Base-by-base conservation (phyloP, 2,113 vertebrate genomes). In the Odobenus rosmarus region DNA sequence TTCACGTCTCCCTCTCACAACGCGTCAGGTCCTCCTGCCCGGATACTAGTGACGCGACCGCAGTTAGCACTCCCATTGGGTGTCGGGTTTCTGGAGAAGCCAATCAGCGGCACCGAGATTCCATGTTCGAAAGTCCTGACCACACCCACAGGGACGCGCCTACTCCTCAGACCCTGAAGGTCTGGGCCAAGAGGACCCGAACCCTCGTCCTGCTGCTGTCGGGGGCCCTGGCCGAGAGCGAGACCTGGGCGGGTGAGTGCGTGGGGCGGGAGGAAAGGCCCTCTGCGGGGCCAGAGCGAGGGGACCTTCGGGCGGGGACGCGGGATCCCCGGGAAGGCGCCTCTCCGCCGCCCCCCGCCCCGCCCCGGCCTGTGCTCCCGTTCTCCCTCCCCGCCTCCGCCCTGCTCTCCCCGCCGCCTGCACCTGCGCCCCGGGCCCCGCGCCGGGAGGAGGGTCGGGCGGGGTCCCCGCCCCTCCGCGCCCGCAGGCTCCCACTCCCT, bases 401-500 rank as follows among this genome's bases (percentile, higher is more conserved):
- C 57, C 51, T 19, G 28, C 1, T 0, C 55, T 16, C 26, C 51
- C 81, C 3, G 28, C 46, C 28, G 39, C 9, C 76, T 33, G 28
- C 49, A 18, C 92, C 96, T 95, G 79, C 5, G 31, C 8, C 18
- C 31, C 14, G 23, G 15, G 33, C 4, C 61, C 23, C 1, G 36
- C 42, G 62, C 21, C 19, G 21, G 33, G 51, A 15, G 53, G 67
- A 64, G 28, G 15, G 5, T 36, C 5, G 4, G 3, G 46, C 1
- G 4, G 16, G 69, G 4, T 76, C 59, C 93, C 85, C 59, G 7
- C 31, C 53, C 9, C 46, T n/a, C 31, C 9, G 2, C 6, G 14
- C 5, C 36, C 72, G 61, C 97, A 89, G 15, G 4, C 10, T 11
- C n/a, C 31, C 98, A 92, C 36, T 97, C 96, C 94, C 62, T 59